Conservation (phyloP, 2,113 vertebrate genomes). For the Prunella himalayana region DNA sequence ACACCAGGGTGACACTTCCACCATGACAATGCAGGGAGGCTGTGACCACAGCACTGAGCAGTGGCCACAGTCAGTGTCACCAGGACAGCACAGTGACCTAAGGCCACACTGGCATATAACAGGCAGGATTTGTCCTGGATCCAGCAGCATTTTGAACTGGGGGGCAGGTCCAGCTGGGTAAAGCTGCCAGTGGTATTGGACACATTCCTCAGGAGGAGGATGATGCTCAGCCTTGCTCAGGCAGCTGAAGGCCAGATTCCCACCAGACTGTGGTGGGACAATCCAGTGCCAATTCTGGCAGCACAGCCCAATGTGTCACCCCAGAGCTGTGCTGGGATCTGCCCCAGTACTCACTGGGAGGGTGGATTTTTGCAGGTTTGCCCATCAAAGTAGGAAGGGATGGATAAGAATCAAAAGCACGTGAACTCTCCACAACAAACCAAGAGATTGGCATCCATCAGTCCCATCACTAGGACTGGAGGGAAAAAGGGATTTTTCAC, state of each 20-base stretch:
- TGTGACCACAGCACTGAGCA: neutral
- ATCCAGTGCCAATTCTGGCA: rapidly evolving
- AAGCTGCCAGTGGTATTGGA: neutral
- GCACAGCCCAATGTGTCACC: neutral
- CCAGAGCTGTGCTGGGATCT: neutral
- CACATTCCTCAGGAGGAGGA: rapidly evolving
- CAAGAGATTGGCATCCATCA: neutral
- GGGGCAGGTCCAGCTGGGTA: neutral
- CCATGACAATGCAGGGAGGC: neutral
- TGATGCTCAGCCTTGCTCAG: neutral
- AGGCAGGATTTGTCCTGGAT: rapidly evolving
- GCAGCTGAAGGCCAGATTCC: neutral
- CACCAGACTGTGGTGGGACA: neutral
- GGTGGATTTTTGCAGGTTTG: neutral
- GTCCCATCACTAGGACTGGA: neutral
- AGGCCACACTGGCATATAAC: rapidly evolving
- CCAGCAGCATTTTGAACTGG: neutral
- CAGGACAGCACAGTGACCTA: rapidly evolving
- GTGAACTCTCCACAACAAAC: neutral
- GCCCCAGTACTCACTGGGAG: neutral
- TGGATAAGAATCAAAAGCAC: neutral
- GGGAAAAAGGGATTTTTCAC: neutral
- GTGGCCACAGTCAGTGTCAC: neutral
- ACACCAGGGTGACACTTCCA: neutral
- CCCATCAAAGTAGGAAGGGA: neutral